phyloP scores from a whole-genome alignment of 2,113 vertebrate species.

The Mungos mungo region DNA sequence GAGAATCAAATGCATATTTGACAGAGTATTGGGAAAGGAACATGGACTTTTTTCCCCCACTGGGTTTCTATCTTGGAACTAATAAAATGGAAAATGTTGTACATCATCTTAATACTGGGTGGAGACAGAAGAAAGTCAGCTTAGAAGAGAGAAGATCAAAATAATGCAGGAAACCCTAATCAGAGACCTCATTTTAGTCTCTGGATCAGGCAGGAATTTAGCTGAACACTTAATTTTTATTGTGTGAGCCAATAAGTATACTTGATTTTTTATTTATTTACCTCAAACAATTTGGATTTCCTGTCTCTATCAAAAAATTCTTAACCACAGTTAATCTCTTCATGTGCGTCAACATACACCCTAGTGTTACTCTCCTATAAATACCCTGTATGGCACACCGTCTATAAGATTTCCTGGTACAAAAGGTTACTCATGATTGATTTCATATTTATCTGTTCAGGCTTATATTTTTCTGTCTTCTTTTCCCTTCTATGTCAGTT shows the following conservation, averaged over 20 bases:
- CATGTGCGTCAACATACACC: background rate
- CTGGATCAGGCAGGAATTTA: background rate
- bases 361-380: background rate
- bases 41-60: background rate
- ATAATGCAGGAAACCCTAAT: background rate
- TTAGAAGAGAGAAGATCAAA: background rate
- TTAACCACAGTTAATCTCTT: background rate
- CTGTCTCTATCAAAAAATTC: background rate
- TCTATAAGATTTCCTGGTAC: background rate
- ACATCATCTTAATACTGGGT: background rate
- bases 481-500: accelerated
- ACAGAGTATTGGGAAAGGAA: background rate
- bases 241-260: background rate
- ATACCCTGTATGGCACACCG: background rate
- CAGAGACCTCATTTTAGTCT: background rate
- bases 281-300: background rate
- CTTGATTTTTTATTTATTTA: background rate
- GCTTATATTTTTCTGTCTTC: background rate
- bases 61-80: background rate
- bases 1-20: background rate
- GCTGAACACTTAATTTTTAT: background rate
- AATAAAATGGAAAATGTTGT: background rate
- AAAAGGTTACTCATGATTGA: background rate
- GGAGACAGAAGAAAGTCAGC: background rate
- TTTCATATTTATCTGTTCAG: background rate